Conservation (phyloP, 2,797 vertebrate genomes). For the Neosalanx taihuensis region DNA sequence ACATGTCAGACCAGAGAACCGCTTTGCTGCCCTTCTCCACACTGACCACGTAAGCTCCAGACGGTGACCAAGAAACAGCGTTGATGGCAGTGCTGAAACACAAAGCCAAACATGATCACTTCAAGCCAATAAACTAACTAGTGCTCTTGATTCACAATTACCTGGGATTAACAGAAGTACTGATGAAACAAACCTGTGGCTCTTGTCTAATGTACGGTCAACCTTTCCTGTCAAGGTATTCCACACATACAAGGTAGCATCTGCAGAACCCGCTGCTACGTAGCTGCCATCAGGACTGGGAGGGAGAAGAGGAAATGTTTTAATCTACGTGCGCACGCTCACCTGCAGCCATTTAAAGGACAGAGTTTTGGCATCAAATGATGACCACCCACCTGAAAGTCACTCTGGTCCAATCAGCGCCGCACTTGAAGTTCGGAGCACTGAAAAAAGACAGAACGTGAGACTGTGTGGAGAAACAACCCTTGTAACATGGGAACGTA, state of each 20-base stretch:
- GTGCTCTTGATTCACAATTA: no score
- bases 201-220: constrained; percentile 83
- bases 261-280: constrained; percentile 87
- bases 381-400: constrained; percentile 85
- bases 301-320: background rate
- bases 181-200: constrained; percentile 81
- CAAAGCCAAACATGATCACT: background rate
- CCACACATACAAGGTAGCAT: constrained; percentile 89
- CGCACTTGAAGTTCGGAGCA: constrained; percentile 93
- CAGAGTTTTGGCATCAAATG: background rate
- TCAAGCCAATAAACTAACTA: no score
- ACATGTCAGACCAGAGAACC: constrained; percentile 92
- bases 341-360: background rate
- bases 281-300: constrained; percentile 88
- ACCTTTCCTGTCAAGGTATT: constrained; percentile 89
- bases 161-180: background rate
- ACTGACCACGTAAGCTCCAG: constrained; percentile 83
- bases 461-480: background rate
- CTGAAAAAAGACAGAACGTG: constrained; percentile 58
- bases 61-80: constrained; percentile 90
- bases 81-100: constrained; percentile 86
- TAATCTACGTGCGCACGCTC: background rate
- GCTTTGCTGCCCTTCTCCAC: constrained; percentile 93
- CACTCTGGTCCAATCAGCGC: constrained; percentile 94
- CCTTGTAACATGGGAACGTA: background rate